phyloP scores from a whole-genome alignment of 2,888 invertebrate species.

The Caenorhabditis parvicauda region DNA sequence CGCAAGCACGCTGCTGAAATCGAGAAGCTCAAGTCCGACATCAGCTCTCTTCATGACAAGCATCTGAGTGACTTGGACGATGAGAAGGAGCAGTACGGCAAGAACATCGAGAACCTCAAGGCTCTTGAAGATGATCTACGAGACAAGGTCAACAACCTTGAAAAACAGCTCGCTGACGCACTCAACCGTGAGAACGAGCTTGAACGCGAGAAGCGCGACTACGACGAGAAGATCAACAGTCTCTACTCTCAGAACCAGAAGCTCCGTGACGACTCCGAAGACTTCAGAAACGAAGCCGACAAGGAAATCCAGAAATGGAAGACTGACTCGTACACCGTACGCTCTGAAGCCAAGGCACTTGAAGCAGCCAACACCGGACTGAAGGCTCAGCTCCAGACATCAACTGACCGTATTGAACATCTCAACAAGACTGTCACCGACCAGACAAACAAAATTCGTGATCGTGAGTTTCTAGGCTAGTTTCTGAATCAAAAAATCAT shows the following conservation, averaged over 20 bases:
- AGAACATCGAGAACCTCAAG: slow-evolving; percentile 49
- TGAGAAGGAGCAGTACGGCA: slow-evolving; percentile 54
- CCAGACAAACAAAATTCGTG: slow-evolving; percentile 55
- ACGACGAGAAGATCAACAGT: slow-evolving; percentile 58
- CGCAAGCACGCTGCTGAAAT: slow-evolving; percentile 57
- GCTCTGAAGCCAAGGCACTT: slow-evolving; percentile 56
- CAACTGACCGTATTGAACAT: slow-evolving; percentile 51
- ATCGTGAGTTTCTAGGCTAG: slow-evolving; percentile 34
- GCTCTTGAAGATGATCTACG: slow-evolving; percentile 53
- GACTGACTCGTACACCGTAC: slow-evolving; percentile 53
- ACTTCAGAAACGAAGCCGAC: slow-evolving; percentile 50
- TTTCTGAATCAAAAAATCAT: background rate
- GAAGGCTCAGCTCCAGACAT: slow-evolving; percentile 55
- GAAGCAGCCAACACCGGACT: slow-evolving; percentile 54
- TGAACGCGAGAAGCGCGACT: slow-evolving; percentile 55
- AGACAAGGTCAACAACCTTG: slow-evolving; percentile 49
- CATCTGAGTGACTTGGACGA: slow-evolving; percentile 58
- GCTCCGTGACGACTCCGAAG: slow-evolving; percentile 57
- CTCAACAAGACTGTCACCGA: slow-evolving; percentile 59
- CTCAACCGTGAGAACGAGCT: slow-evolving; percentile 58
- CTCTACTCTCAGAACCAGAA: slow-evolving; percentile 52
- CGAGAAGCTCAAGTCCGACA: slow-evolving; percentile 54
- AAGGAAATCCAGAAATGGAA: slow-evolving; percentile 62
- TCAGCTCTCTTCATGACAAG: slow-evolving; percentile 52
- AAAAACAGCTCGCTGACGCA: slow-evolving; percentile 55